Percentiles rank a stretch among this genome's conserved stretches.
phyloP scores from a whole-genome alignment of 2,888 invertebrate species.

The Parnassius mnemosyne region DNA sequence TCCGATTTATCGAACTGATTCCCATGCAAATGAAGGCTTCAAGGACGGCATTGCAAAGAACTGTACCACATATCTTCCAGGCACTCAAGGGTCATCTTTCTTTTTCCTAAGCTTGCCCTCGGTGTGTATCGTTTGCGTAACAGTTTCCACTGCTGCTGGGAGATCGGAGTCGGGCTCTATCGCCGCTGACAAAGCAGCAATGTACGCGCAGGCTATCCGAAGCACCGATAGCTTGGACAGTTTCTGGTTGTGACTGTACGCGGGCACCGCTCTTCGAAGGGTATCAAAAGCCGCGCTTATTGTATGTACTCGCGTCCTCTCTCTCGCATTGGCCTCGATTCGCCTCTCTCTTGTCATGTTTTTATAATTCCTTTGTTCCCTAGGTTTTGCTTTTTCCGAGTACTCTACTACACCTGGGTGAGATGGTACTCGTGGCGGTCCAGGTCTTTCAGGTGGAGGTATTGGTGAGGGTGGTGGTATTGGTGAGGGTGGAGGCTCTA shows the following conservation, averaged over 20 bases:
- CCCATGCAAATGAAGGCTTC: conserved; percentile 22
- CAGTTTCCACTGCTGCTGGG: conserved; percentile 89
- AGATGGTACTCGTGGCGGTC: conserved; percentile 74
- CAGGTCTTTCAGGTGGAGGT: conserved; percentile 51
- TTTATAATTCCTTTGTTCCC: conserved; percentile 93
- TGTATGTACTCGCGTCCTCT: conserved; percentile 95
- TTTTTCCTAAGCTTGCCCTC: conserved; percentile 94
- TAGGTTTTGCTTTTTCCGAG: conserved; percentile 53
- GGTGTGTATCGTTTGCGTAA: conserved; percentile 95
- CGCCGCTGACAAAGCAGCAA: conserved; percentile 90
- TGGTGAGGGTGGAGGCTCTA: conserved; percentile 56
- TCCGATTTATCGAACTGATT: neutral
- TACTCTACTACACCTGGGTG: conserved; percentile 74
- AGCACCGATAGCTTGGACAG: conserved; percentile 95
- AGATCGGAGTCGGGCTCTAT: conserved; percentile 85
- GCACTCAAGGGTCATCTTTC: conserved; percentile 84
- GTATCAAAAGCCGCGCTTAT: conserved; percentile 98
- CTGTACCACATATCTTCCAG: conserved; percentile 20
- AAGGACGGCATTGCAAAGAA: conserved; percentile 37
- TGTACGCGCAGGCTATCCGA: conserved; percentile 96
- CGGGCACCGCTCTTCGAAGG: conserved; percentile 89
- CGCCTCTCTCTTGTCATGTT: conserved; percentile 96
- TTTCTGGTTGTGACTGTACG: conserved; percentile 96
- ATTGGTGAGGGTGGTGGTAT: conserved; percentile 50
- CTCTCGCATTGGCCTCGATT: conserved; percentile 96